Evolutionary conservation across 2,888 invertebrate genomes (phyloP).

Genomic region (Drosophila cracens): DNA sequence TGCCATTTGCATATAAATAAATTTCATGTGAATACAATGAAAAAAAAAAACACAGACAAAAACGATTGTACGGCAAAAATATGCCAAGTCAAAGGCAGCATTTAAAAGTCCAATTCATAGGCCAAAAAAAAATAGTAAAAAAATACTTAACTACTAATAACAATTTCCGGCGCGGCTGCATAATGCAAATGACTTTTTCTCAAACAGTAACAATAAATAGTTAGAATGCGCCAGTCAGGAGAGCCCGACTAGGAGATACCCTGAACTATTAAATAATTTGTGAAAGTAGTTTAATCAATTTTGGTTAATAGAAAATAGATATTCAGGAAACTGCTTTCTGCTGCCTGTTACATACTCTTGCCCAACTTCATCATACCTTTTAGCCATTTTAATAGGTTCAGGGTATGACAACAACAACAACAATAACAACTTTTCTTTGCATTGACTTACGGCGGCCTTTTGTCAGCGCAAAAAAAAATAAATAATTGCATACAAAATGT

Average conservation of each 20-base stretch:
- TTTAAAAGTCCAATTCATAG: conserved; percentile 74
- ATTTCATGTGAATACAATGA: conserved; percentile 49
- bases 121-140: conserved; percentile 35
- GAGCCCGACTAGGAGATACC: neutral
- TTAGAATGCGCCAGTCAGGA: neutral
- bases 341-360: neutral
- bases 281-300: neutral
- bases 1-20: conserved; percentile 75
- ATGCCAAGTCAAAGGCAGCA: conserved; percentile 71
- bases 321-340: neutral
- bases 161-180: conserved; percentile 75
- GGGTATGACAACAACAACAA: conserved; percentile 6
- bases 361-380: neutral
- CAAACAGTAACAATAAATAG: conserved; percentile 59
- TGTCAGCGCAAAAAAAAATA: conserved; percentile 68
- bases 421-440: conserved; percentile 70
- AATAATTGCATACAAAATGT: conserved; percentile 81
- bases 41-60: conserved; percentile 1
- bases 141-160: conserved; percentile 69
- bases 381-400: neutral
- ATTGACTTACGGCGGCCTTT: conserved; percentile 71
- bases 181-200: conserved; percentile 78
- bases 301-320: neutral
- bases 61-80: conserved; percentile 37
- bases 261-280: neutral